phyloP scores from a whole-genome alignment of 37 sponge, comb jelly and placozoan genomes.

The Eunapius fragilis region DNA sequence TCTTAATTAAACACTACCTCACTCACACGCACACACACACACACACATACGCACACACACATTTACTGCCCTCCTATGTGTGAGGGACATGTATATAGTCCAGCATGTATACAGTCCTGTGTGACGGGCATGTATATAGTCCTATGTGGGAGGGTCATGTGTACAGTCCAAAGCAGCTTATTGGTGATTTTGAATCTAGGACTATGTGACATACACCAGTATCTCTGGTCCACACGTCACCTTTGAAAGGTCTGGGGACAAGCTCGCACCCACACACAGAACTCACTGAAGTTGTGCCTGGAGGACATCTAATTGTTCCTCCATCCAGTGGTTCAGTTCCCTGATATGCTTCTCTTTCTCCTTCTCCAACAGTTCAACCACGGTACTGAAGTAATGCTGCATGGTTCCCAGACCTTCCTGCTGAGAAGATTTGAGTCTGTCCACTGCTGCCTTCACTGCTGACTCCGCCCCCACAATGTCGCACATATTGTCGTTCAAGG shows the following conservation, averaged over 20 bases:
- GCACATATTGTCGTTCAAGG: not conserved
- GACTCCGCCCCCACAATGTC: constrained; percentile 4
- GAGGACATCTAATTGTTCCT: constrained; percentile 42
- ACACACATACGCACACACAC: not conserved
- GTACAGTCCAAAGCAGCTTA: too few relatives aligned
- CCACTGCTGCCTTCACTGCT: constrained; percentile 13
- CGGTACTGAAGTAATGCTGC: constrained; percentile 1
- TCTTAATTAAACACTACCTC: too few relatives aligned
- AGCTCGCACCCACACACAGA: not conserved
- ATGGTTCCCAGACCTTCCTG: constrained; percentile 31
- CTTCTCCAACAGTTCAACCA: constrained; percentile 5
- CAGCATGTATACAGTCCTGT: too few relatives aligned
- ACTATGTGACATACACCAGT: too few relatives aligned
- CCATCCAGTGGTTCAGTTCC: constrained; percentile 20
- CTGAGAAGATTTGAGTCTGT: constrained; percentile 12
- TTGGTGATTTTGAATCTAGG: too few relatives aligned
- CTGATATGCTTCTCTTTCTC: constrained; percentile 20
- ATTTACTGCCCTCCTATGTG: too few relatives aligned
- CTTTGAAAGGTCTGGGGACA: not conserved
- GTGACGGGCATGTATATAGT: too few relatives aligned
- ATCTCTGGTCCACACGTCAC: too few relatives aligned
- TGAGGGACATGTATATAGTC: too few relatives aligned
- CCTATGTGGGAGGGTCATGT: too few relatives aligned
- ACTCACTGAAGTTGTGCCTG: constrained; percentile 55
- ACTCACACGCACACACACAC: too few relatives aligned